Conservation (phyloP, 2,888 invertebrate species). For the Parnassius orleans region DNA sequence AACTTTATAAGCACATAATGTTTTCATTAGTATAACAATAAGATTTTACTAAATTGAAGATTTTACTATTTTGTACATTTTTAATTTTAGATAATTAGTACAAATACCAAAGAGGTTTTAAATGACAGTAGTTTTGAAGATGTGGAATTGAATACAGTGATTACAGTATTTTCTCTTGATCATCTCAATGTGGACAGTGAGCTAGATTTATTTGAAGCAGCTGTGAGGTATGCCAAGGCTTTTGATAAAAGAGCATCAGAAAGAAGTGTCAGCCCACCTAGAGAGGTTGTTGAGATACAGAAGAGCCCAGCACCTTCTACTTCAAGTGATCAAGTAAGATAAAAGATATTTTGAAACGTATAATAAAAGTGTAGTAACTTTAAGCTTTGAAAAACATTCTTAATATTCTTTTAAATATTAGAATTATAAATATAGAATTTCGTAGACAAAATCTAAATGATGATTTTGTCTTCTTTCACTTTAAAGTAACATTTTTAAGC, state of each 20-base stretch:
- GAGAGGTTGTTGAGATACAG: slow-evolving; percentile 48
- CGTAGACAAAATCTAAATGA: too few species aligned
- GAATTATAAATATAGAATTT: too few species aligned
- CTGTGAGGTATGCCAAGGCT: slow-evolving; percentile 78
- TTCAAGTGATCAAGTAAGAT: slow-evolving; percentile 53
- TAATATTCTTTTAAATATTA: too few species aligned
- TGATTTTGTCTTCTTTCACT: too few species aligned
- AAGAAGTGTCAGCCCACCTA: slow-evolving; percentile 51
- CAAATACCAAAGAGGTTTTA: slow-evolving; percentile 88
- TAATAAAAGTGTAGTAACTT: too few species aligned
- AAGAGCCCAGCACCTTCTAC: slow-evolving; percentile 67
- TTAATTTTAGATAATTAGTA: slow-evolving; percentile 84
- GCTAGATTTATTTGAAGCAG: slow-evolving; percentile 87
- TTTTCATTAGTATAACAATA: too few species aligned
- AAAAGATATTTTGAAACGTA: neutral
- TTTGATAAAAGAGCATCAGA: slow-evolving; percentile 56
- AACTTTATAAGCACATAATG: too few species aligned
- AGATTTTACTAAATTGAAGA: too few species aligned
- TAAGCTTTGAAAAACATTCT: too few species aligned
- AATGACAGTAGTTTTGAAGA: slow-evolving; percentile 89
- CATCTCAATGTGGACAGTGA: slow-evolving; percentile 88
- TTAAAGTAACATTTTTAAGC: too few species aligned
- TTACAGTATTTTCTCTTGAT: slow-evolving; percentile 88
- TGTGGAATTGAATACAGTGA: slow-evolving; percentile 86
- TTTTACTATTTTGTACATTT: neutral